Evolutionary conservation across 2,888 invertebrate species (phyloP), one percentile per base, ranked within the genome.

Genomic region (Geotrupes spiniger): DNA sequence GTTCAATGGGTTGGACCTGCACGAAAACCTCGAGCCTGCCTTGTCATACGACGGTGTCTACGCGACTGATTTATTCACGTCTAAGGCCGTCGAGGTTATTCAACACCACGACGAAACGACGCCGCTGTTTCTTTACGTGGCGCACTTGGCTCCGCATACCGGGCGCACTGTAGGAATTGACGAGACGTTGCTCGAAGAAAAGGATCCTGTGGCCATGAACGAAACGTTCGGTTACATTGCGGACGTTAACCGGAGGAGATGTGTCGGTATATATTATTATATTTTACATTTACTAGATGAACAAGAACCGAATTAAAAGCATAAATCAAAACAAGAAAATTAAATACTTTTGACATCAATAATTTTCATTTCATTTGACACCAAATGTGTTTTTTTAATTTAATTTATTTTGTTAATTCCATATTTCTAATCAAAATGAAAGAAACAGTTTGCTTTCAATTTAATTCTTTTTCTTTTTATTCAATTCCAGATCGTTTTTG

Each of bases 51-150:
- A 75, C 0, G 78, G 78, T 5, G 76, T 74, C 14, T 89, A 89
- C 61, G 76, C 85, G 6, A 88, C 89, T 0, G 84, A 87, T 59
- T 63, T 88, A 17, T 79, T 87, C 51, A 84, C 81, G 1, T 65
- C 76, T 9, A 82, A 85, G 63, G 82, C 87, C 0, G 76, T 80
- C 37, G 73, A 76, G 40, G 76, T 85, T 1, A 85, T 87, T 44
- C 65, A 69, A 8, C 63, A 69, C 0, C 86, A 86, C 59, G 74
- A 84, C 52, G 58, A 59, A 0, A 64, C 73, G 28, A 62, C 61
- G 60, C 91, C 92, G 0, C 67, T 94, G 47, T 92, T 91, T 64
- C 72, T 94, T 47, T 80, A 88, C 68, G 63, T 94, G 27, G 79
- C 83, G 0, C 90, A 92, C 68, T 75, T 84, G 37, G 91, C 92